These are phyloP conservation scores for Brassicogethes aeneus DNA, from an alignment of 2,888 invertebrate genomes.

Conservation along the genomic window DNA sequence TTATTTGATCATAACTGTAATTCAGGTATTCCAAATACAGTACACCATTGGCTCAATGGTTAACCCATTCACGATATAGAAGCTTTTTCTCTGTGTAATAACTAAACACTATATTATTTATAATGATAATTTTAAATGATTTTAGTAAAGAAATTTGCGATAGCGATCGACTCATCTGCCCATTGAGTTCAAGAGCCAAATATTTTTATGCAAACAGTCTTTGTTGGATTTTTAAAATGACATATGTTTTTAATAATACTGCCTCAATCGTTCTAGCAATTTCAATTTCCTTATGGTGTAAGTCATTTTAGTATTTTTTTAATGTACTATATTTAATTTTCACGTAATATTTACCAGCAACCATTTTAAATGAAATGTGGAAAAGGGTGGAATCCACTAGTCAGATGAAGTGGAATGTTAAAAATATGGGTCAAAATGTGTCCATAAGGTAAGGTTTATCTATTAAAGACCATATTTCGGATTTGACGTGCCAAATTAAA, in stretches of 20 bases:
- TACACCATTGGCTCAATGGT: no score
- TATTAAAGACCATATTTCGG: no score
- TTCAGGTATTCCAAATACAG: no score
- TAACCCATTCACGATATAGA: no score
- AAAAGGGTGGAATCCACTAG: conserved; percentile 28
- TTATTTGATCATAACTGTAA: no score
- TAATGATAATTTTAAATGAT: no score
- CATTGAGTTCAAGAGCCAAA: conserved; percentile 21
- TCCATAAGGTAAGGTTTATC: conserved; percentile 21
- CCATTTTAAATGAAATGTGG: conserved; percentile 33
- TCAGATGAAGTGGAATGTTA: conserved; percentile 31
- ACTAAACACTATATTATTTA: no score
- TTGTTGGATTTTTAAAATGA: conserved; percentile 17
- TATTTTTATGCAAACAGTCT: conserved; percentile 16
- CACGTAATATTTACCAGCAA: conserved; percentile 19
- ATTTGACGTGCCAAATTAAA: no score
- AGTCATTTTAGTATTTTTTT: conserved; percentile 10
- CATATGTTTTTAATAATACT: conserved; percentile 22
- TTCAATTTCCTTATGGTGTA: conserved; percentile 37
- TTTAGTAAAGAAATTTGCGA: conserved; percentile 22
- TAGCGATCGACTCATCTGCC: conserved; percentile 22
- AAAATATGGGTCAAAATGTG: conserved; percentile 18
- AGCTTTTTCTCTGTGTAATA: no score
- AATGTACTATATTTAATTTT: background rate
- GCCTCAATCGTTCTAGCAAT: conserved; percentile 19